Percentiles rank a stretch among this genome's conserved stretches.
Conservation (phyloP, 2,113 vertebrate species). For the Bucco capensis region DNA sequence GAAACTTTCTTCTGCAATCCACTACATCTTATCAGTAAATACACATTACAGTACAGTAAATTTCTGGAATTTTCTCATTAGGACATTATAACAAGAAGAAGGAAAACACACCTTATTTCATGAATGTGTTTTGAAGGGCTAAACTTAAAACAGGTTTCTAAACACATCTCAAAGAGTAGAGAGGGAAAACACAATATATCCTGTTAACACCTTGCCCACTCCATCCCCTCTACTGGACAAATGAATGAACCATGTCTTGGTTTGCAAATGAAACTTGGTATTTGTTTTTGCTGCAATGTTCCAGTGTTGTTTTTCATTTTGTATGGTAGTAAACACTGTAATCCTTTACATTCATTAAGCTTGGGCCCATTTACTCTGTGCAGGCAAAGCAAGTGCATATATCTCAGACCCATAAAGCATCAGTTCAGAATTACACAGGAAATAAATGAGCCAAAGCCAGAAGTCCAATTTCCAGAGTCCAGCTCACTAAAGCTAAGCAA, state of each 20-base stretch:
- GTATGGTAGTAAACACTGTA: constrained; percentile 68
- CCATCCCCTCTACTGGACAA: not conserved
- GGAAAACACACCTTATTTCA: not conserved
- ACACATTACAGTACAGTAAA: not conserved
- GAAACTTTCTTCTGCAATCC: not conserved
- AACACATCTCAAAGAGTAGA: not conserved
- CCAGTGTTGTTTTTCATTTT: constrained; percentile 67
- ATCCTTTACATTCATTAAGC: constrained; percentile 71
- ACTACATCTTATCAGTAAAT: not conserved
- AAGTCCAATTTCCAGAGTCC: constrained; percentile 60
- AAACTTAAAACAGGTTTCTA: not conserved
- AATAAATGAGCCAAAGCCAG: constrained; percentile 70
- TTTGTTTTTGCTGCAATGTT: constrained; percentile 66
- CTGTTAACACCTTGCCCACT: constrained; percentile 39
- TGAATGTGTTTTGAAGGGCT: not conserved
- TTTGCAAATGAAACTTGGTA: constrained; percentile 69
- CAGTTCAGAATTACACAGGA: constrained; percentile 69
- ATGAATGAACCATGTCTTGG: constrained; percentile 66
- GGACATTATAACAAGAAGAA: not conserved
- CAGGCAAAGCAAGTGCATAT: constrained; percentile 64
- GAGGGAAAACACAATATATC: constrained; percentile 13
- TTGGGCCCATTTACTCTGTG: constrained; percentile 67
- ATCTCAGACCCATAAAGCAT: constrained; percentile 63
- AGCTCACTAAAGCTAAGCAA: constrained; percentile 53
- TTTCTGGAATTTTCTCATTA: not conserved